phyloP scores from a whole-genome alignment of 2,797 vertebrate species.

The Ambastaia sidthimunki region DNA sequence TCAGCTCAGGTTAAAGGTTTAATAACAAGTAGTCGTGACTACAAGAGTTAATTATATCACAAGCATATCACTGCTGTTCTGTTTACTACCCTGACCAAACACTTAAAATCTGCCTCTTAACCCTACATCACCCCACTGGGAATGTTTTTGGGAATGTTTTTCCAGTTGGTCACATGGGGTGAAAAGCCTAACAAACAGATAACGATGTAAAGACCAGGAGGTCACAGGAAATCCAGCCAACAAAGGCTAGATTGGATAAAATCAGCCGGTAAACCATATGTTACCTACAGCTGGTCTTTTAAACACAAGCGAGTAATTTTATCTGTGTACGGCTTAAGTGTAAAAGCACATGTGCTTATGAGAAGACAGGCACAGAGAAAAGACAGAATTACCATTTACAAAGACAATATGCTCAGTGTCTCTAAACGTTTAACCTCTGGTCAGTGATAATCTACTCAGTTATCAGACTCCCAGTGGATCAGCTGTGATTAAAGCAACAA shows the following conservation, averaged over 20 bases:
- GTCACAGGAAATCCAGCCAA: conserved; percentile 28
- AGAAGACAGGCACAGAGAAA: neutral
- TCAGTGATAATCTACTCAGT: conserved; percentile 37
- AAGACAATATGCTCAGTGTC: conserved; percentile 36
- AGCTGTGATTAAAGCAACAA: conserved; percentile 29
- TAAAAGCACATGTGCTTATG: conserved; percentile 3
- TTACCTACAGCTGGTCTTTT: conserved; percentile 1
- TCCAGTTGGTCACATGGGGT: conserved; percentile 5
- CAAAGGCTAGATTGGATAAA: too few relatives aligned
- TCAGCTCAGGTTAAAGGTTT: conserved; percentile 12
- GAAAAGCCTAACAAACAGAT: neutral
- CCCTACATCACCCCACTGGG: conserved; percentile 1
- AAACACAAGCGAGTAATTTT: conserved; percentile 2
- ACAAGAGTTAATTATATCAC: conserved; percentile 17
- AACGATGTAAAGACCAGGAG: conserved; percentile 4
- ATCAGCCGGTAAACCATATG: conserved; percentile 27
- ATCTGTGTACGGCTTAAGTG: conserved; percentile 1
- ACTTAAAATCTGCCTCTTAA: conserved; percentile 2
- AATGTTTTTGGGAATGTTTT: too few relatives aligned
- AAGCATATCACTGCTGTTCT: neutral
- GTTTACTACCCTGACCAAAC: conserved; percentile 17
- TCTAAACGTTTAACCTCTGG: conserved; percentile 17
- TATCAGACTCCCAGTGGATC: conserved; percentile 43
- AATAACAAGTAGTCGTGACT: neutral
- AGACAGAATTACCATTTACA: conserved; percentile 16